phyloP scores from a whole-genome alignment of 2,888 invertebrate species.

The Pegoplata infirma region DNA sequence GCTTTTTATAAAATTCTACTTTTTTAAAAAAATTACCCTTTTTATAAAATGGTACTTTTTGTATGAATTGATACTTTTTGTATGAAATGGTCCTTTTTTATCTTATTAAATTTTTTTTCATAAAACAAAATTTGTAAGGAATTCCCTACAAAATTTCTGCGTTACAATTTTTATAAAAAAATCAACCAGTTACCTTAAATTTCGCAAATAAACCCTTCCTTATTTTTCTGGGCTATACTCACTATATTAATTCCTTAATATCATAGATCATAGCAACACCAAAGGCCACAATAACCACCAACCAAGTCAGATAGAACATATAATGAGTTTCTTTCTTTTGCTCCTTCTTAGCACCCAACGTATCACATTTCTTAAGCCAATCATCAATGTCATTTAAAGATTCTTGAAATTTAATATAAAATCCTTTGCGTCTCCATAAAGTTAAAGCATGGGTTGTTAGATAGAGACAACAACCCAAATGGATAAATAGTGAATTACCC shows the following conservation, averaged over 20 bases:
- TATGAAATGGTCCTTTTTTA: too few species aligned
- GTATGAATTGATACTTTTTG: too few species aligned
- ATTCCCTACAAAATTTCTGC: background rate
- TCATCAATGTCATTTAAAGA: slow-evolving; percentile 71
- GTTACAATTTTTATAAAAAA: too few species aligned
- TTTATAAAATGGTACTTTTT: too few species aligned
- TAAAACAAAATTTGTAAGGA: too few species aligned
- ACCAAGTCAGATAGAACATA: slow-evolving; percentile 69
- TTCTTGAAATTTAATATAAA: slow-evolving; percentile 71
- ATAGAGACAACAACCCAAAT: slow-evolving; percentile 74
- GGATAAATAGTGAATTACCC: slow-evolving; percentile 71
- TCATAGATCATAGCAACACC: slow-evolving; percentile 69
- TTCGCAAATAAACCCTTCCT: too few species aligned
- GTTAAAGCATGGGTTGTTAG: slow-evolving; percentile 67
- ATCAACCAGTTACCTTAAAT: too few species aligned
- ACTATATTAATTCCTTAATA: slow-evolving; percentile 66
- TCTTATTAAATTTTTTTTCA: too few species aligned
- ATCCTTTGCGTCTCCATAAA: slow-evolving; percentile 72
- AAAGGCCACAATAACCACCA: slow-evolving; percentile 68
- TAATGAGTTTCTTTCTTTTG: slow-evolving; percentile 63
- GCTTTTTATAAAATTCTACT: too few species aligned
- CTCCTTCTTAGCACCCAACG: slow-evolving; percentile 60
- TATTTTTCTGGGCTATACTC: too few species aligned
- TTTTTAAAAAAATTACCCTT: too few species aligned
- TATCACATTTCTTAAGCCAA: slow-evolving; percentile 68